Conservation (phyloP, 2,797 vertebrate genomes). For the Nannoperca obscura region DNA sequence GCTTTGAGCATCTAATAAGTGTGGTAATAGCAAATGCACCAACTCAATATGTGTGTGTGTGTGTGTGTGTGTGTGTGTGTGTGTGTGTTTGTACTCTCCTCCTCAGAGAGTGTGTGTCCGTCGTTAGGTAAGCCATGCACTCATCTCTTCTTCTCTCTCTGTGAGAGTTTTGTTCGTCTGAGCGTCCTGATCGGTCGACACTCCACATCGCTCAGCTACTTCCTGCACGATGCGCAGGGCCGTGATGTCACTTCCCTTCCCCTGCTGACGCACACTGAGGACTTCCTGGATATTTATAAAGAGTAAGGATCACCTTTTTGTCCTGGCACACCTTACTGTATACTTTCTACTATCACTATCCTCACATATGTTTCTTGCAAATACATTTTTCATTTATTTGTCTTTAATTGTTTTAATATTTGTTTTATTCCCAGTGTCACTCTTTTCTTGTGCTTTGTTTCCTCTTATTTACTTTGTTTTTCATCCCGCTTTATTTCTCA, state of each 20-base stretch:
- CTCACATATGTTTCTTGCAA: background rate
- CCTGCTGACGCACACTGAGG: slow-evolving; percentile 89
- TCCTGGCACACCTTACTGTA: background rate
- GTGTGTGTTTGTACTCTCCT: slow-evolving; percentile 4
- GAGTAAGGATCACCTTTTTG: slow-evolving; percentile 83
- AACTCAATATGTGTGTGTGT: background rate
- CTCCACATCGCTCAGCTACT: slow-evolving; percentile 89
- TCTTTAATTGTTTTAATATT: background rate
- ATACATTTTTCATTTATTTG: background rate
- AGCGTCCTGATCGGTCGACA: slow-evolving; percentile 93
- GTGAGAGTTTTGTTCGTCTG: slow-evolving; percentile 90
- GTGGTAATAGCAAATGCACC: background rate
- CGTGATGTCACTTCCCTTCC: slow-evolving; percentile 88
- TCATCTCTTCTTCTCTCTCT: slow-evolving; percentile 90
- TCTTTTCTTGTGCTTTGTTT: background rate
- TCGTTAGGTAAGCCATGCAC: slow-evolving; percentile 78
- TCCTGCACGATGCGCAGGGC: slow-evolving; percentile 85
- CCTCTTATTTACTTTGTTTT: background rate
- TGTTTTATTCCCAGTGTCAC: background rate
- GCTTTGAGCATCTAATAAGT: background rate
- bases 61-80: slow-evolving; percentile 10
- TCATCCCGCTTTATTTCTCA: background rate
- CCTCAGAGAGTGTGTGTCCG: slow-evolving; percentile 58
- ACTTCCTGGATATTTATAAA: slow-evolving; percentile 93
- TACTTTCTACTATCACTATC: background rate